Conservation (phyloP, 2,797 vertebrate species). For the Eutrigla gurnardus region DNA sequence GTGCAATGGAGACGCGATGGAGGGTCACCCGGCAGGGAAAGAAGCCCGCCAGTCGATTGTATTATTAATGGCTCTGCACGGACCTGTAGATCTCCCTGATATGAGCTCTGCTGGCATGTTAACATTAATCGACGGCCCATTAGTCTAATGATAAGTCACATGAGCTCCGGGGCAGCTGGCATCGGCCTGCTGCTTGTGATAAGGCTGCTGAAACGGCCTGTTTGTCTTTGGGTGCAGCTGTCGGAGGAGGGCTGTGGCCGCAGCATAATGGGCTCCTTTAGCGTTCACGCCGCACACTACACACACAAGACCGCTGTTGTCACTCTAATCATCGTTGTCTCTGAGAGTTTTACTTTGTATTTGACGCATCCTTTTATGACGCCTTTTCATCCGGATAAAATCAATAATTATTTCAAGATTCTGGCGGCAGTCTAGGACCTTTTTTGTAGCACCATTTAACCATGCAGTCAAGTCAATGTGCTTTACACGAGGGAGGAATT, state of each 20-base stretch:
- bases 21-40: slow-evolving; percentile 22
- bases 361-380: background rate
- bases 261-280: slow-evolving; percentile 45
- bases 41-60: slow-evolving; percentile 35
- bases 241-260: slow-evolving; percentile 25
- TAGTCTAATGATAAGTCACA: slow-evolving; percentile 70
- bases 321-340: background rate
- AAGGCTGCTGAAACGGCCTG: slow-evolving; percentile 44
- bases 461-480: background rate
- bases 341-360: background rate
- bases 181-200: slow-evolving; percentile 49
- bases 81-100: slow-evolving; percentile 62
- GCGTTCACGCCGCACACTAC: background rate
- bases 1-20: slow-evolving; percentile 13
- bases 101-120: slow-evolving; percentile 68
- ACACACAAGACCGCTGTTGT: too few species aligned
- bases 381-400: background rate
- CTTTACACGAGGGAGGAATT: background rate
- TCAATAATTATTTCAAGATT: too few species aligned
- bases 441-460: background rate
- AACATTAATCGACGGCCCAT: slow-evolving; percentile 73
- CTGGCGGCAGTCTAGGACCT: too few species aligned
- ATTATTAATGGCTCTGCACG: slow-evolving; percentile 41
- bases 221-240: slow-evolving; percentile 62
- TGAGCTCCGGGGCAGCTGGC: slow-evolving; percentile 61